Conservation (phyloP, 2,888 invertebrate genomes). For the Melinaea menophilus region DNA sequence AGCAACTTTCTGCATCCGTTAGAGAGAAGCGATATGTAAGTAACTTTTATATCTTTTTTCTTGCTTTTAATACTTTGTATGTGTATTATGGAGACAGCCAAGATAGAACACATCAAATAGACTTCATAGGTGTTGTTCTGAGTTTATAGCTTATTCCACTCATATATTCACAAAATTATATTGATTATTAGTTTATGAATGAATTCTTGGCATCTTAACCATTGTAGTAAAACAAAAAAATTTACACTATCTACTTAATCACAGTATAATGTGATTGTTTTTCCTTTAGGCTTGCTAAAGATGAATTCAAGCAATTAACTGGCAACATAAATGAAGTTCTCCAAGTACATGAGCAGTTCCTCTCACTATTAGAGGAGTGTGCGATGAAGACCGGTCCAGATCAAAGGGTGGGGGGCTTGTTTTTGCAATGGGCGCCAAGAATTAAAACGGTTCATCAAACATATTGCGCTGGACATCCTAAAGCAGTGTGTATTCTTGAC, state of each 20-base stretch:
- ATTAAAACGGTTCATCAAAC: slow-evolving; percentile 90
- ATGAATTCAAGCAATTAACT: slow-evolving; percentile 91
- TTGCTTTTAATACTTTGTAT: background rate
- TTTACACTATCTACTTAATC: background rate
- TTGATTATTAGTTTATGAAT: background rate
- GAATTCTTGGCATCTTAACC: background rate
- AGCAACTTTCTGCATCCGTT: slow-evolving; percentile 93
- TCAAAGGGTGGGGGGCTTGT: slow-evolving; percentile 94
- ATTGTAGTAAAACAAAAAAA: too few relatives aligned
- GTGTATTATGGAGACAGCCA: too few relatives aligned
- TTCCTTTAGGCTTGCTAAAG: slow-evolving; percentile 83
- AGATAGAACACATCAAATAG: too few relatives aligned
- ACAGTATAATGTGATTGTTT: slow-evolving; percentile 8
- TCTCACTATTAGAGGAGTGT: slow-evolving; percentile 88
- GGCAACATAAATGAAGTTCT: slow-evolving; percentile 94
- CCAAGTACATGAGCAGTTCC: slow-evolving; percentile 89
- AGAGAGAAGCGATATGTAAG: slow-evolving; percentile 91
- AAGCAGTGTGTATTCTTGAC: slow-evolving; percentile 95
- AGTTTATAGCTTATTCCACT: too few relatives aligned
- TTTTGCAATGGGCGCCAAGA: slow-evolving; percentile 89
- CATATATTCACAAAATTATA: too few relatives aligned
- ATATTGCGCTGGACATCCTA: slow-evolving; percentile 96
- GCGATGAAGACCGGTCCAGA: slow-evolving; percentile 83
- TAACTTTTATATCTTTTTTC: slow-evolving; percentile 32
- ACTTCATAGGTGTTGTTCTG: too few relatives aligned